Conservation (phyloP, 2,797 vertebrate species). For the Astyanax mexicanus region DNA sequence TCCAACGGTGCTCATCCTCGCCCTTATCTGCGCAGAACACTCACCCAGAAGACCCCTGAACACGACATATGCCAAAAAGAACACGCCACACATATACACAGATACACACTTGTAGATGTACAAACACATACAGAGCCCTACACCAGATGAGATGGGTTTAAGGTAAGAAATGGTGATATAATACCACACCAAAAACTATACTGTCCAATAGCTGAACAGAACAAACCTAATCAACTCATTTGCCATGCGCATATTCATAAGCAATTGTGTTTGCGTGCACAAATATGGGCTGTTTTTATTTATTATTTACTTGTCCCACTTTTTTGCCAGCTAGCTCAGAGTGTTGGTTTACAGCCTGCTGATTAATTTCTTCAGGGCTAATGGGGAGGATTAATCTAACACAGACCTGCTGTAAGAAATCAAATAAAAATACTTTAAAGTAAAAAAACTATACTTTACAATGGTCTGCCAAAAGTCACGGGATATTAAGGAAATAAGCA, state of each 20-base stretch:
- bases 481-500: too few species aligned
- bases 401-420: slow-evolving; percentile 63
- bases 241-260: slow-evolving; percentile 66
- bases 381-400: slow-evolving; percentile 65
- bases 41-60: slow-evolving; percentile 73
- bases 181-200: too few species aligned
- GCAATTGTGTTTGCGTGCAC: slow-evolving; percentile 54
- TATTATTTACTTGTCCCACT: slow-evolving; percentile 49
- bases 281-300: slow-evolving; percentile 48
- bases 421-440: slow-evolving; percentile 58
- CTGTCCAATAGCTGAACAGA: slow-evolving; percentile 24
- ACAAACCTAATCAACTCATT: slow-evolving; percentile 69
- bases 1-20: slow-evolving; percentile 69
- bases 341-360: slow-evolving; percentile 71
- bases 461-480: too few species aligned
- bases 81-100: slow-evolving; percentile 42
- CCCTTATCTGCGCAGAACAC: slow-evolving; percentile 81
- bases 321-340: slow-evolving; percentile 59
- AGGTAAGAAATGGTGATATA: neutral
- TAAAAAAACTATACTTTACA: slow-evolving; percentile 41
- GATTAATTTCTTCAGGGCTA: slow-evolving; percentile 65
- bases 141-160: neutral
- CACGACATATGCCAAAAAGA: slow-evolving; percentile 69
- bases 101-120: slow-evolving; percentile 9
- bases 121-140: neutral